Percentiles rank a stretch among this genome's conserved stretches.
Conservation (phyloP, 2,113 vertebrate species). For the Lontra canadensis region DNA sequence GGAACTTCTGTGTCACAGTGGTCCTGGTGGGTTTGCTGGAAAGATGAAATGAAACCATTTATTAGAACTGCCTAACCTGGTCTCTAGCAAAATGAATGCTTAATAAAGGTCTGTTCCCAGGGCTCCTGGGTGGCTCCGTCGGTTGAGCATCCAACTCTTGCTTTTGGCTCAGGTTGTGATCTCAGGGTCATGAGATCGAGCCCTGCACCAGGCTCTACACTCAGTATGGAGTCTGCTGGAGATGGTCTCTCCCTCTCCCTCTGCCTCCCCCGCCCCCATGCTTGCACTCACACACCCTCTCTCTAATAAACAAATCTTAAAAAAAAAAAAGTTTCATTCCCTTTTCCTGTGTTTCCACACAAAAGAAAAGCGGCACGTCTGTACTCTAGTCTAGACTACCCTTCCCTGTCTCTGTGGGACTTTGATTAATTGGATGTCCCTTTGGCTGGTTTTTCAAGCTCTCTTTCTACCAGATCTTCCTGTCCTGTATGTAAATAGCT, state of each 20-base stretch:
- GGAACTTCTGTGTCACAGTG: not conserved
- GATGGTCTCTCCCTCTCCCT: no score
- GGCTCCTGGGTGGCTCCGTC: not conserved
- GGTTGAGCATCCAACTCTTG: not conserved
- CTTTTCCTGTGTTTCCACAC: not conserved
- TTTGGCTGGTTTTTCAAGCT: not conserved
- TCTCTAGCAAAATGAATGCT: not conserved
- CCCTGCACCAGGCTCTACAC: not conserved
- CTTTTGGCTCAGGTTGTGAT: not conserved
- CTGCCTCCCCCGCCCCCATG: no score
- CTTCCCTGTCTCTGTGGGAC: not conserved
- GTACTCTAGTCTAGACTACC: no score
- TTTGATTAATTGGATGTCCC: no score
- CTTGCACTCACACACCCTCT: no score
- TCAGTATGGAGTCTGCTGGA: no score
- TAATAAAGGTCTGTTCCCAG: not conserved
- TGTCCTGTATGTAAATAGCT: not conserved
- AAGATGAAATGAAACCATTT: not conserved
- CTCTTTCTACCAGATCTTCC: not conserved
- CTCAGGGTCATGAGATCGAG: not conserved
- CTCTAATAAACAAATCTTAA: not conserved
- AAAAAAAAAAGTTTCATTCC: not conserved
- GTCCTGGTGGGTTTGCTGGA: not conserved
- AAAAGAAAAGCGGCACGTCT: not conserved
- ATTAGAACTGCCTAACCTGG: not conserved